These are phyloP conservation scores for Thermophis baileyi DNA, from an alignment of 2,113 vertebrate genomes.

Conservation along the genomic window DNA sequence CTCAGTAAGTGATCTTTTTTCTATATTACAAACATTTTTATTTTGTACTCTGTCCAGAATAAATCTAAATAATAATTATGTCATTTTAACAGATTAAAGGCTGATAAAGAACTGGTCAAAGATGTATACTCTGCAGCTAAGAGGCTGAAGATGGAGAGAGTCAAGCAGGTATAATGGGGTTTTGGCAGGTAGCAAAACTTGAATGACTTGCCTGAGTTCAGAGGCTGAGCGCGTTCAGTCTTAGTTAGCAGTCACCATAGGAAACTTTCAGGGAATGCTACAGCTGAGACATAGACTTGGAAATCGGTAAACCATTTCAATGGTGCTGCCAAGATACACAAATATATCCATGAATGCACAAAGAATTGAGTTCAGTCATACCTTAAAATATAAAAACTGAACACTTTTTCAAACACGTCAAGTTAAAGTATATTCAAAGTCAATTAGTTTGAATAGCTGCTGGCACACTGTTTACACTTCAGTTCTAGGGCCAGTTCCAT, in stretches of 20 bases:
- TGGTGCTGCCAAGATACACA: background rate
- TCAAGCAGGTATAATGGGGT: constrained; percentile 83
- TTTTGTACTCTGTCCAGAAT: background rate
- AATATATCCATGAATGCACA: background rate
- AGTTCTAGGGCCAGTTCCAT: background rate
- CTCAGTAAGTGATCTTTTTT: constrained; percentile 82
- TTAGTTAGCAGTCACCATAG: background rate
- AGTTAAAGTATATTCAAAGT: background rate
- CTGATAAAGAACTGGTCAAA: constrained; percentile 94
- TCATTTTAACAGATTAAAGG: constrained; percentile 82
- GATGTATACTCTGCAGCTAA: constrained; percentile 98
- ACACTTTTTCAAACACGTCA: background rate
- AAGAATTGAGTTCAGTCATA: background rate
- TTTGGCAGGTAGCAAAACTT: background rate
- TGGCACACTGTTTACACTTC: background rate
- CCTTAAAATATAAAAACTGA: background rate
- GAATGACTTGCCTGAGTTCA: background rate
- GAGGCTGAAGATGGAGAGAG: constrained; percentile 95
- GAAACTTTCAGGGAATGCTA: background rate
- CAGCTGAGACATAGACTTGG: background rate
- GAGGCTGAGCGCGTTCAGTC: background rate
- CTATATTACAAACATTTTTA: background rate
- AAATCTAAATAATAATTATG: constrained; percentile 25
- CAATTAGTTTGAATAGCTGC: background rate
- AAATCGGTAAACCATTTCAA: background rate